phyloP scores from a whole-genome alignment of 1,140 invertebrate genomes.

The Trypoxylus dichotomus region DNA sequence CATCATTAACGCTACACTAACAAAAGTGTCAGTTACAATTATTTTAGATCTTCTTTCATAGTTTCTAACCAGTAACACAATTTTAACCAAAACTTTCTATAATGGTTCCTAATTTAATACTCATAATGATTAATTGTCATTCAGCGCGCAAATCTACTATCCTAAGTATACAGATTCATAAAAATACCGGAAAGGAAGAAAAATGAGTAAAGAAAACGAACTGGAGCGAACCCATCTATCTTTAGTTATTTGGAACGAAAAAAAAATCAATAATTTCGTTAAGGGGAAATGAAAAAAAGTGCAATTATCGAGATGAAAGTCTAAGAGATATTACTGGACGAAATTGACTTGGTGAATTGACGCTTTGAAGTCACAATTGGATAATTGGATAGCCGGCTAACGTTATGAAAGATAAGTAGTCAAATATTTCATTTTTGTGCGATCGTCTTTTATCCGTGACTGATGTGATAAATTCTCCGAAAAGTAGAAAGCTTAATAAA shows the following conservation, averaged over 20 bases:
- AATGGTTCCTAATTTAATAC: too few species aligned
- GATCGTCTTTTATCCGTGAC: background rate
- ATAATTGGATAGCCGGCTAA: background rate
- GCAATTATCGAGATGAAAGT: slow-evolving; percentile 22
- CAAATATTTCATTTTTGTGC: background rate
- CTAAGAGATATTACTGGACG: background rate
- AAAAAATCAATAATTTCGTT: background rate
- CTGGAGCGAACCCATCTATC: too few species aligned
- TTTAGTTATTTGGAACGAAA: background rate
- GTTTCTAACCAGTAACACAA: too few species aligned
- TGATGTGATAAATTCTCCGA: background rate
- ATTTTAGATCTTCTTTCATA: too few species aligned
- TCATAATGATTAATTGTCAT: too few species aligned
- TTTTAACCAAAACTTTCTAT: too few species aligned
- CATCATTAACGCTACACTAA: too few species aligned
- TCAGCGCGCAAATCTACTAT: too few species aligned
- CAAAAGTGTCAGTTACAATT: too few species aligned
- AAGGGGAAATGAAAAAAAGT: background rate
- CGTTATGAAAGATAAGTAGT: background rate
- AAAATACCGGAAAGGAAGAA: too few species aligned
- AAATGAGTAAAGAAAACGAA: too few species aligned
- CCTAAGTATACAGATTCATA: too few species aligned
- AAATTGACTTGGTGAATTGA: background rate
- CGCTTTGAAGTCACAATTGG: slow-evolving; percentile 1
- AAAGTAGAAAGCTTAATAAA: background rate